Percentiles rank a stretch among this genome's conserved stretches.
These are phyloP conservation scores for Leucania comma DNA, from an alignment of 2,888 invertebrate species.

Conservation along the genomic window DNA sequence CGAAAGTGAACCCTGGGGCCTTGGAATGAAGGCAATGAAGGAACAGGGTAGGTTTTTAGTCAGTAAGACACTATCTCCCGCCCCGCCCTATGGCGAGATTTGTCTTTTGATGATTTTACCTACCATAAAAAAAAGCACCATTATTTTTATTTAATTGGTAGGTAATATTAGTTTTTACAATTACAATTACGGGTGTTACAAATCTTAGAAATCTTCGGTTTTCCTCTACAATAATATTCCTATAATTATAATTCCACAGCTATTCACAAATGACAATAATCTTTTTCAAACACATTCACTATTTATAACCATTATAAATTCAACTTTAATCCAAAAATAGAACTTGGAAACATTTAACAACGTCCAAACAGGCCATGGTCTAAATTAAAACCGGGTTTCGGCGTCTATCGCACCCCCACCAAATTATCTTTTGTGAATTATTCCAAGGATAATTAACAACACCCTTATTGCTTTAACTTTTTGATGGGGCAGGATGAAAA, in stretches of 20 bases:
- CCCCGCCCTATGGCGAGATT: too few species aligned
- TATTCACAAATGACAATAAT: not conserved
- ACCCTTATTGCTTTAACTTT: slow-evolving; percentile 25
- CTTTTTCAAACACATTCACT: not conserved
- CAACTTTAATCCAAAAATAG: slow-evolving; percentile 10
- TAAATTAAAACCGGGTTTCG: slow-evolving; percentile 25
- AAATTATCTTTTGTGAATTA: slow-evolving; percentile 51
- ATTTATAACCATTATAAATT: slow-evolving; percentile 6
- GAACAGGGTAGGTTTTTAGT: too few species aligned
- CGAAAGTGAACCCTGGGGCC: too few species aligned
- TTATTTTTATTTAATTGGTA: too few species aligned
- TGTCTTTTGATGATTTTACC: too few species aligned
- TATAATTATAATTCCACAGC: not conserved
- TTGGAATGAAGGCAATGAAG: too few species aligned
- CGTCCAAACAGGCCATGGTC: not conserved
- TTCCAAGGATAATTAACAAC: slow-evolving; percentile 30
- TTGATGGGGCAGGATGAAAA: slow-evolving; percentile 15
- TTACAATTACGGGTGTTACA: too few species aligned
- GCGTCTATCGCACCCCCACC: slow-evolving; percentile 4
- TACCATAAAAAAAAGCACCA: too few species aligned
- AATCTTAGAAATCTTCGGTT: too few species aligned
- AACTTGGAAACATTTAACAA: not conserved
- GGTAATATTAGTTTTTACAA: too few species aligned
- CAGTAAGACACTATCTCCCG: too few species aligned
- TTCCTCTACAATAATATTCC: too few species aligned